Evolutionary conservation across 2,797 vertebrate genomes (phyloP).

Genomic region (Oreochromis mossambicus): DNA sequence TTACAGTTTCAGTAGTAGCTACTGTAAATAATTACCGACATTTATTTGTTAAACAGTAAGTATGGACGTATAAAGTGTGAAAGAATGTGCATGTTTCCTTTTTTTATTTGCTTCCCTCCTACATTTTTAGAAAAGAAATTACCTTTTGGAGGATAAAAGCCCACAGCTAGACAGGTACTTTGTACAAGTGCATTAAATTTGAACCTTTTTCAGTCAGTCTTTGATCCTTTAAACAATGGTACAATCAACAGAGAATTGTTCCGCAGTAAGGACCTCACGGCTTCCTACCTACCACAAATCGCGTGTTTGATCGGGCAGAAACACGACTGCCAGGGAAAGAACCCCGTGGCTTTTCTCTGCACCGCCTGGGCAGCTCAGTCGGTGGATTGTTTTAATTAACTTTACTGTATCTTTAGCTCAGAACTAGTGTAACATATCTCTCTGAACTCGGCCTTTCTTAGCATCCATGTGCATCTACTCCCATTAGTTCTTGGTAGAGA

Average conservation of each 20-base stretch:
- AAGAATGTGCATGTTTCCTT: neutral
- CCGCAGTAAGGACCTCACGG: neutral
- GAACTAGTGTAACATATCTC: neutral
- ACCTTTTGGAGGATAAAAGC: neutral
- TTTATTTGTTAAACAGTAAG: neutral
- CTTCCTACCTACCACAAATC: neutral
- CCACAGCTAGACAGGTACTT: neutral
- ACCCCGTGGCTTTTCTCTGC: neutral
- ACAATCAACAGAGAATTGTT: neutral
- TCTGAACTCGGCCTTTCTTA: neutral
- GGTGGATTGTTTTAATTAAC: neutral
- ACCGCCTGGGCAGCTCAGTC: neutral
- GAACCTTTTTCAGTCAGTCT: neutral
- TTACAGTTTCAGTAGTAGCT: conserved; percentile 1
- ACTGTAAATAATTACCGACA: conserved; percentile 1
- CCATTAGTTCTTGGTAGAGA: neutral
- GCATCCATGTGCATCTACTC: neutral
- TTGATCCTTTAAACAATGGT: conserved; percentile 10
- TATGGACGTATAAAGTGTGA: neutral
- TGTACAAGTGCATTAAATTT: neutral
- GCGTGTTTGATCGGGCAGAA: neutral
- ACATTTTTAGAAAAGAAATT: neutral
- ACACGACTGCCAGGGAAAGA: neutral
- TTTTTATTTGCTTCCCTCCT: neutral
- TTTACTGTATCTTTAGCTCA: neutral